Evolutionary conservation across 2,888 invertebrate species (phyloP), one percentile per base, ranked within the genome.

Genomic region (Gandaritis pyraliata): DNA sequence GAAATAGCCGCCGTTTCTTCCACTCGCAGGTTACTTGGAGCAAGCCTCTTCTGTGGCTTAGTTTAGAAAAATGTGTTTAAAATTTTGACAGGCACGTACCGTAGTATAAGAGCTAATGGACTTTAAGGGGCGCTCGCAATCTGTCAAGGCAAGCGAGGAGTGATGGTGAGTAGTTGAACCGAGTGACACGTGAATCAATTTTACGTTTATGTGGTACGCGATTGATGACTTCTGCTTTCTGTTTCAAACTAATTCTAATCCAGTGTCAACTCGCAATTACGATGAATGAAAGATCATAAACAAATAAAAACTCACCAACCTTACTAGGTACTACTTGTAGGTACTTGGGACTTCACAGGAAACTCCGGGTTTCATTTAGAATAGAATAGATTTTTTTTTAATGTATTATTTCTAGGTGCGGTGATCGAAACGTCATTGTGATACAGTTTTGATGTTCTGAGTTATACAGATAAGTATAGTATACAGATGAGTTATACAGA

Each of bases 51-150:
- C 5, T 33, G 33, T 33, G 33, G 33, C 39, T 53, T 11, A 47
- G 50, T 23, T 48, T 43, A 15, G 50, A 48, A 59, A 67, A 68
- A 68, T 58, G 65, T 65, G 65, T 67, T 68, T 66, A 68, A 67
- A 70, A 64, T 67, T 65, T 52, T 61, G 66, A 18, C 57, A 58
- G 66, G 66, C 65, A 65, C 62, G 67, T 61, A n/a, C n/a, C n/a
- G n/a, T n/a, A 64, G 60, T 67, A 67, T 71, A 62, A 68, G 47
- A 61, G 68, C 57, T 69, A 71, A 71, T 71, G 68, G 68, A 71
- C 67, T 67, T 67, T 71, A 61, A 67, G 67, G 62, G 64, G 58
- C 61, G 61, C 67, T 64, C 52, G 66, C 64, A 63, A 64, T 64
- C 62, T 65, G 67, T 69, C 65, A 65, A 60, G 62, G 60, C 54